phyloP scores from a whole-genome alignment of 2,888 invertebrate genomes.

The Lamproptera curius region DNA sequence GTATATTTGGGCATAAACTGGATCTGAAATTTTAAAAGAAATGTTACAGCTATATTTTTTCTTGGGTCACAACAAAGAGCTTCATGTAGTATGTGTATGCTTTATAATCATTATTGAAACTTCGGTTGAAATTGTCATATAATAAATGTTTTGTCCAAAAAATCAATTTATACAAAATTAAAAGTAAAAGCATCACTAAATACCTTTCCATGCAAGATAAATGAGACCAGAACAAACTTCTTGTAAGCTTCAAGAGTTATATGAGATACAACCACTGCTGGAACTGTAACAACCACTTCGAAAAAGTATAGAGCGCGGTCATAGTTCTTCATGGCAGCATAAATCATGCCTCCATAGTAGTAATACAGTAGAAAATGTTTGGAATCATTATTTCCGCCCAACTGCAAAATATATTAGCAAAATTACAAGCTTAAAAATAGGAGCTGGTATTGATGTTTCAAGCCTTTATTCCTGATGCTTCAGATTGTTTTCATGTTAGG shows the following conservation, averaged over 20 bases:
- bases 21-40: slow-evolving; percentile 52
- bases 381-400: slow-evolving; percentile 89
- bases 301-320: slow-evolving; percentile 96
- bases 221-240: slow-evolving; percentile 94
- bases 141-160: not conserved
- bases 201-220: slow-evolving; percentile 95
- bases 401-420: slow-evolving; percentile 41
- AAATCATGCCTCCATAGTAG: slow-evolving; percentile 99
- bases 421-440: no score
- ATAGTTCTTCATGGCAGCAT: slow-evolving; percentile 94
- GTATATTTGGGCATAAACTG: slow-evolving; percentile 91
- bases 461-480: no score
- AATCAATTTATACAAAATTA: no score
- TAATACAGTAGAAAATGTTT: slow-evolving; percentile 96
- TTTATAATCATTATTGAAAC: no score
- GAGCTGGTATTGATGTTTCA: no score
- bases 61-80: no score
- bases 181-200: no score
- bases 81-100: no score
- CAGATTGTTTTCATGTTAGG: no score
- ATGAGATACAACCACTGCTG: slow-evolving; percentile 95
- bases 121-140: no score
- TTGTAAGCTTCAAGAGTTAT: slow-evolving; percentile 99
- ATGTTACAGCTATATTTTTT: no score
- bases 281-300: slow-evolving; percentile 97